Base-by-base conservation (phyloP, 2,113 vertebrate genomes). In the Larimichthys crocea region DNA sequence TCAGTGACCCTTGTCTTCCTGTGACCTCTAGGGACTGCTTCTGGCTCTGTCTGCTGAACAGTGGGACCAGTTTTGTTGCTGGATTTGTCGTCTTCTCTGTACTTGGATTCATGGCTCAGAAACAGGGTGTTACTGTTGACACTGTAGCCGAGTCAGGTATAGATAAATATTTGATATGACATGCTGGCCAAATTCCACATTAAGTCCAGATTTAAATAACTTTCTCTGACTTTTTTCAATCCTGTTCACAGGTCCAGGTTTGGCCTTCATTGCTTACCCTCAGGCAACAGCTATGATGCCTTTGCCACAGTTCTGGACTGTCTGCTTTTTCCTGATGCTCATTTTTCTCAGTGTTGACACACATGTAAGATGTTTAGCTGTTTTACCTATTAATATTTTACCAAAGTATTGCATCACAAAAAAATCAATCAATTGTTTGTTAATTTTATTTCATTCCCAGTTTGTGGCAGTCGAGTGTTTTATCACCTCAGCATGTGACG, bases 101-200 rank as follows among this genome's bases (percentile, higher is more conserved):
- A 10, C 85, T 94, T 35, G 93, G 93, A 15, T 94, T 94, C 88
- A 95, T 95, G 94, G 91, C 94, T 57, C 62, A 91, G 15, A 72
- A 91, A 65, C 92, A 89, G 31, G 91, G 29, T 3, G 90, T 91
- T 46, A 55, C 67, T 59, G 79, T 94, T 2, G 86, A 86, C 15
- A 57, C 31, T 9, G 94, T 95, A 55, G 89, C 79, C 2, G 90
- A 92, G 8, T 93, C 93, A 76, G 94, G 91, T 93, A 26, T 26
- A 26, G 26, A 26, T 26, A 26, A 26, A 26, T 26, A 26, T 26
- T 26, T 26, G 26, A 26, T 26, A 26, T 26, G 26, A 26, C 26
- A 26, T 24, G 26, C 26, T 26, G 26, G 26, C 26, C 26, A 26
- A 26, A 26, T 35, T 35, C 31, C 31, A 35, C 31, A 35, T 1